phyloP scores from a whole-genome alignment of 1,140 invertebrate species.

The Hermetia illucens region DNA sequence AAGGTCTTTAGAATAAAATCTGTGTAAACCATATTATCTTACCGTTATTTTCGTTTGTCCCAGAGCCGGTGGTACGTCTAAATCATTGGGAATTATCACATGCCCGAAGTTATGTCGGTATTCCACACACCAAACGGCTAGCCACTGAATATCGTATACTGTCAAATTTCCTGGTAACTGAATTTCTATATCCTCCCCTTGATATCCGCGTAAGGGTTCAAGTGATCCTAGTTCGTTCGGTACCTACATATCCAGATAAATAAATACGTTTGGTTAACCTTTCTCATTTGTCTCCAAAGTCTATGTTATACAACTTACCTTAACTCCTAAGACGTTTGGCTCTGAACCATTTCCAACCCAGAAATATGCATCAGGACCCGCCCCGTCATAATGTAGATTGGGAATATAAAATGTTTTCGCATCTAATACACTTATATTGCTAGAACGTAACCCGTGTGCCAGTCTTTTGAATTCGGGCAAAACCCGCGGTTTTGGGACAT shows the following conservation, averaged over 20 bases:
- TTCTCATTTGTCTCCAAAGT: too few relatives aligned
- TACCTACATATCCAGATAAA: constrained; percentile 43
- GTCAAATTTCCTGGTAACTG: constrained; percentile 72
- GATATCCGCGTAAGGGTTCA: constrained; percentile 63
- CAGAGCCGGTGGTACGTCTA: constrained; percentile 78
- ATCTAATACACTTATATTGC: constrained; percentile 80
- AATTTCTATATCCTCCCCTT: constrained; percentile 81
- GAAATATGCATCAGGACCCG: constrained; percentile 80
- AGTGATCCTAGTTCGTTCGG: constrained; percentile 76
- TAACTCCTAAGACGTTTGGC: constrained; percentile 66
- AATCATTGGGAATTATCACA: constrained; percentile 71
- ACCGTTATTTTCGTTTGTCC: constrained; percentile 82
- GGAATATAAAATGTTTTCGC: constrained; percentile 87
- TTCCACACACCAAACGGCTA: constrained; percentile 77
- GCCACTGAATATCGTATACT: constrained; percentile 83
- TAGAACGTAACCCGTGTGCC: constrained; percentile 74
- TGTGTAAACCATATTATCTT: constrained; percentile 36
- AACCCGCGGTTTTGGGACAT: constrained; percentile 57
- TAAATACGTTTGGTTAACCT: too few relatives aligned
- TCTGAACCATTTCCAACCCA: constrained; percentile 79
- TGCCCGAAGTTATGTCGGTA: constrained; percentile 83
- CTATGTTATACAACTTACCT: constrained; percentile 34
- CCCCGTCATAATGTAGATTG: constrained; percentile 82
- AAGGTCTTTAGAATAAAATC: too few relatives aligned
- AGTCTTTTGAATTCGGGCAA: constrained; percentile 72